Conservation (phyloP, 2,888 invertebrate species). For the Anoplius nigerrimus region DNA sequence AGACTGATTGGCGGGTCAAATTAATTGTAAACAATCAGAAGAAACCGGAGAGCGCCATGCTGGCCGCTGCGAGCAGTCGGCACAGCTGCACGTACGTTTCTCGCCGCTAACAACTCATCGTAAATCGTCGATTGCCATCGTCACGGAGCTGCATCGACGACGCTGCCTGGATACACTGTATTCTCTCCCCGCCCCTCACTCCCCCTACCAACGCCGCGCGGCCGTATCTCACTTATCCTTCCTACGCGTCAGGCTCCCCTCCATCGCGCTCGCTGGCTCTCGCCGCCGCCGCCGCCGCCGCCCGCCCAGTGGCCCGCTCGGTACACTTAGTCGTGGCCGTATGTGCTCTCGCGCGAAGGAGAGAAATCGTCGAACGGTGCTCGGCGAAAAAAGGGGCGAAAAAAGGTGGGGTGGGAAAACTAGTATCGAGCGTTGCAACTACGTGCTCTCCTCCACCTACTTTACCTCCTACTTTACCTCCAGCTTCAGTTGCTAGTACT, state of each 20-base stretch:
- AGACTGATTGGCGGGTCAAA: constrained; percentile 31
- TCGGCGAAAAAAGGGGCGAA: not conserved
- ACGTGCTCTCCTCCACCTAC: no score
- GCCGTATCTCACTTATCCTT: no score
- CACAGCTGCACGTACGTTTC: constrained; percentile 37
- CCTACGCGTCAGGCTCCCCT: no score
- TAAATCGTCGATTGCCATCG: constrained; percentile 53
- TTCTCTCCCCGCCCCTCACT: not conserved
- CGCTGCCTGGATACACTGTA: not conserved
- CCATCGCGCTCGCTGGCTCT: not conserved
- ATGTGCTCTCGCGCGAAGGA: constrained; percentile 2
- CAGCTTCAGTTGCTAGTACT: no score
- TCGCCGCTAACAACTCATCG: constrained; percentile 48
- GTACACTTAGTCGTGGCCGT: not conserved
- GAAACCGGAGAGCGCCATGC: constrained; percentile 28
- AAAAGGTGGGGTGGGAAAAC: no score
- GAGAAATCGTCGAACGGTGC: constrained; percentile 8
- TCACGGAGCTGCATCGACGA: constrained; percentile 32
- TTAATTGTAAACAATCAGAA: constrained; percentile 55
- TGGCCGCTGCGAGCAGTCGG: constrained; percentile 26
- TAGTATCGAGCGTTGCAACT: no score
- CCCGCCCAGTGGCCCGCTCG: no score
- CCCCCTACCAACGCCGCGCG: no score
- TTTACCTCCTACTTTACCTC: no score
- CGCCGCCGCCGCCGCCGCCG: not conserved